Percentiles rank a stretch among this genome's conserved stretches.
Evolutionary conservation across 37 sponge, comb jelly and placozoan genomes (phyloP).

Genomic region (Bolinopsis microptera): DNA sequence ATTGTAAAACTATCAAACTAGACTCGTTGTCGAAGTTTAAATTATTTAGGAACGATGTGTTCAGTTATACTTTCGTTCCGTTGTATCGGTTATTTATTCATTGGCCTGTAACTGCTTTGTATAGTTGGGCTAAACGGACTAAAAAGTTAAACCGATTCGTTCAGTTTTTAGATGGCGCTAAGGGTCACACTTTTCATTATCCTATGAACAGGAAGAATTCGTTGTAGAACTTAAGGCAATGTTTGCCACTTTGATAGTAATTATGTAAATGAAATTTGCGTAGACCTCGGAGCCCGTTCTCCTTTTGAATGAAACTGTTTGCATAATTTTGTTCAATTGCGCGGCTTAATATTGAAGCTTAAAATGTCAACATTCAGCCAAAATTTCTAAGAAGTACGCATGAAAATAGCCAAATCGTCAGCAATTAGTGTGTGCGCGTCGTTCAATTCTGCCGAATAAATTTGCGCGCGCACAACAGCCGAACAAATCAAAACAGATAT

Average conservation of each 20-base stretch:
- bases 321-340: not conserved
- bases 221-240: not conserved
- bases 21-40: not conserved
- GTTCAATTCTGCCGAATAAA: no score
- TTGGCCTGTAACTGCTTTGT: slow-evolving; percentile 2
- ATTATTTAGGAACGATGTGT: slow-evolving; percentile 20
- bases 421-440: slow-evolving; percentile 24
- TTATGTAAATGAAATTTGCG: no score
- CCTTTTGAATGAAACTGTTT: no score
- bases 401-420: not conserved
- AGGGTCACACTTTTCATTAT: not conserved
- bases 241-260: not conserved
- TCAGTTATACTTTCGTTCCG: slow-evolving; percentile 28
- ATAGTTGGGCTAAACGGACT: not conserved
- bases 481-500: no score
- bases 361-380: not conserved
- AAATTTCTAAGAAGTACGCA: not conserved
- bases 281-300: no score
- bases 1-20: not conserved
- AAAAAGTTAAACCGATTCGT: not conserved
- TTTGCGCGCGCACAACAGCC: no score
- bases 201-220: not conserved
- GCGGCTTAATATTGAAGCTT: not conserved
- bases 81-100: not conserved
- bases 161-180: not conserved